Percentiles rank a stretch among this genome's conserved stretches.
phyloP scores from a whole-genome alignment of 2,113 vertebrate species.

The Aegithalos caudatus region DNA sequence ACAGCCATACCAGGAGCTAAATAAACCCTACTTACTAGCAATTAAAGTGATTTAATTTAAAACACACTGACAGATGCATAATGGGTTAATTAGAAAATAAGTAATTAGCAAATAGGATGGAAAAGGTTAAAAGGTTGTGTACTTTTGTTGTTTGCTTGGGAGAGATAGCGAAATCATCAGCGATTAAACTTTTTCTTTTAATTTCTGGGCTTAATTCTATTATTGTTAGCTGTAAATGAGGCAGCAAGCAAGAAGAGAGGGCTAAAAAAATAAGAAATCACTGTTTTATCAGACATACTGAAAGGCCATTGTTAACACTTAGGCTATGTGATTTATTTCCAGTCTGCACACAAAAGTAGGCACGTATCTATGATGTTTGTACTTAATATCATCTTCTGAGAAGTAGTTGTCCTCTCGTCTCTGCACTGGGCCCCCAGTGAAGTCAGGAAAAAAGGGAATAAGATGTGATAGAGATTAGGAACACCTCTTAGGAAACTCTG shows the following conservation, averaged over 20 bases:
- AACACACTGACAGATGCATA: slow-evolving; percentile 60
- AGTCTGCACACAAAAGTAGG: neutral
- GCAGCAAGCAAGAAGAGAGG: slow-evolving; percentile 6
- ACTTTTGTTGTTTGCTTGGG: slow-evolving; percentile 36
- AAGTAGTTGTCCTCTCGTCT: neutral
- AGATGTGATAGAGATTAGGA: neutral
- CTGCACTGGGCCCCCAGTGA: neutral
- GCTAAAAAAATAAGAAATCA: neutral
- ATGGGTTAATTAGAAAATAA: slow-evolving; percentile 61
- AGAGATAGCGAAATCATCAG: slow-evolving; percentile 21
- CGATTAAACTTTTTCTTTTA: slow-evolving; percentile 27
- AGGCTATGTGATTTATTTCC: neutral
- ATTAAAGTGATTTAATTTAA: slow-evolving; percentile 62
- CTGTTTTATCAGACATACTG: neutral
- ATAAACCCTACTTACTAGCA: slow-evolving; percentile 60
- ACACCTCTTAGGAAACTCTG: neutral
- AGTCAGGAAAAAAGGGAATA: neutral
- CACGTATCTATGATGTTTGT: neutral
- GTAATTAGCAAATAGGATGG: slow-evolving; percentile 63
- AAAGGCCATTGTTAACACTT: slow-evolving; percentile 18
- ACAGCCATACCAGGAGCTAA: slow-evolving; percentile 8
- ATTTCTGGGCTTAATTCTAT: slow-evolving; percentile 33
- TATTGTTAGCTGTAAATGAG: slow-evolving; percentile 37
- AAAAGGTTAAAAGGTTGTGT: slow-evolving; percentile 57
- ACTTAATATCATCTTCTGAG: neutral